Evolutionary conservation across 2,797 vertebrate species (phyloP).

Genomic region (Trematomus bernacchii): DNA sequence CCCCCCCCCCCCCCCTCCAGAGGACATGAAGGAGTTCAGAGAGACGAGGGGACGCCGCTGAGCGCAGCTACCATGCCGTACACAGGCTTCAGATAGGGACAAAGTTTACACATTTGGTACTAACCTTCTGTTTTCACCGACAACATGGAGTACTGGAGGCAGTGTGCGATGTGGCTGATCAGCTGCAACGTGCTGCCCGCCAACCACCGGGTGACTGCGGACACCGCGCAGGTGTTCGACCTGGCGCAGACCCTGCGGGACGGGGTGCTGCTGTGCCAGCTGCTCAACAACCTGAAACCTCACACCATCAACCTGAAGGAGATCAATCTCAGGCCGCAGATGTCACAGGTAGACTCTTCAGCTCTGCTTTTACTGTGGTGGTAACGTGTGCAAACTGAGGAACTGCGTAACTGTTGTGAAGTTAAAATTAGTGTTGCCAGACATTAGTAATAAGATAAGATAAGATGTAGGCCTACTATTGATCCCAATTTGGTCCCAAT

Average conservation of each 20-base stretch:
- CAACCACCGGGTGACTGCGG: conserved; percentile 92
- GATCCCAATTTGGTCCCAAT: too few relatives aligned
- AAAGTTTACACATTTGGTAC: background rate
- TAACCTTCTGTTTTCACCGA: background rate
- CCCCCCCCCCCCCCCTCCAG: conserved; percentile 35
- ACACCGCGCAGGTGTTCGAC: conserved; percentile 93
- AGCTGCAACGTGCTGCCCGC: conserved; percentile 91
- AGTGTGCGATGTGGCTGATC: conserved; percentile 94
- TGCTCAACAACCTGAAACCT: conserved; percentile 91
- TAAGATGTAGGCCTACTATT: too few relatives aligned
- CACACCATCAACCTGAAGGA: conserved; percentile 91
- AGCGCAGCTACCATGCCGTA: conserved; percentile 20
- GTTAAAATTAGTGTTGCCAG: background rate
- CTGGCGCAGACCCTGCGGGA: conserved; percentile 95
- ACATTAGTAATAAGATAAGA: too few relatives aligned
- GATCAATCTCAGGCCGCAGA: conserved; percentile 93
- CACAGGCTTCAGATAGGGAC: background rate
- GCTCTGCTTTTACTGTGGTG: background rate
- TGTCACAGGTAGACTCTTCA: conserved; percentile 89
- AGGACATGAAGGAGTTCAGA: conserved; percentile 41
- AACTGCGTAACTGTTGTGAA: background rate
- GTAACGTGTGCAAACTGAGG: background rate
- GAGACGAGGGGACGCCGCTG: conserved; percentile 2
- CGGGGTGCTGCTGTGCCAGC: conserved; percentile 93
- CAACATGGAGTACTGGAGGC: conserved; percentile 93